Evolutionary conservation across 2,113 vertebrate genomes (phyloP).

Genomic region (Paedocypris sp.): DNA sequence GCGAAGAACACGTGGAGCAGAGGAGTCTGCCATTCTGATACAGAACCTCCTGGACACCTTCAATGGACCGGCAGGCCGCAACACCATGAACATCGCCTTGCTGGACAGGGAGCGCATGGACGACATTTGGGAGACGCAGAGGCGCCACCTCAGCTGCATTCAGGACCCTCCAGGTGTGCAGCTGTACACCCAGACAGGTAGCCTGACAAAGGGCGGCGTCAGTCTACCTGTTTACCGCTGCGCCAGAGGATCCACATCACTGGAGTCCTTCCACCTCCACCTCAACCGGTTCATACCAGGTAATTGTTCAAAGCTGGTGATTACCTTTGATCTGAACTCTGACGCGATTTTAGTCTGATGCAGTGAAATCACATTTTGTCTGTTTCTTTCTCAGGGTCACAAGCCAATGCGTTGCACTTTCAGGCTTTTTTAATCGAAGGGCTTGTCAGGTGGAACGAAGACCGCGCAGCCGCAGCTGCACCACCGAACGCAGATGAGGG

Average conservation of each 20-base stretch:
- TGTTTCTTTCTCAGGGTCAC: background rate
- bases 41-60: too few relatives aligned
- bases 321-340: too few relatives aligned
- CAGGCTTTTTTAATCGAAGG: conserved; percentile 8
- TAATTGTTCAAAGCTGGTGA: background rate
- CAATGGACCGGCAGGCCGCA: background rate
- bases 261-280: conserved; percentile 18
- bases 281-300: background rate
- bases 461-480: background rate
- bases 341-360: too few relatives aligned
- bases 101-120: conserved; percentile 1
- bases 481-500: background rate
- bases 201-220: background rate
- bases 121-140: background rate
- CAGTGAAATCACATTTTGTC: background rate
- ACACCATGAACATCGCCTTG: background rate
- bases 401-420: background rate
- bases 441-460: background rate
- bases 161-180: background rate
- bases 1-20: too few relatives aligned
- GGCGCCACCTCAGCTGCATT: background rate
- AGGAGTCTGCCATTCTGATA: too few relatives aligned
- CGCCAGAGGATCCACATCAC: background rate
- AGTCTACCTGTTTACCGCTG: background rate
- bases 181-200: too few relatives aligned